Conservation (phyloP, 2,888 invertebrate species). For the Polydrusus tereticollis region DNA sequence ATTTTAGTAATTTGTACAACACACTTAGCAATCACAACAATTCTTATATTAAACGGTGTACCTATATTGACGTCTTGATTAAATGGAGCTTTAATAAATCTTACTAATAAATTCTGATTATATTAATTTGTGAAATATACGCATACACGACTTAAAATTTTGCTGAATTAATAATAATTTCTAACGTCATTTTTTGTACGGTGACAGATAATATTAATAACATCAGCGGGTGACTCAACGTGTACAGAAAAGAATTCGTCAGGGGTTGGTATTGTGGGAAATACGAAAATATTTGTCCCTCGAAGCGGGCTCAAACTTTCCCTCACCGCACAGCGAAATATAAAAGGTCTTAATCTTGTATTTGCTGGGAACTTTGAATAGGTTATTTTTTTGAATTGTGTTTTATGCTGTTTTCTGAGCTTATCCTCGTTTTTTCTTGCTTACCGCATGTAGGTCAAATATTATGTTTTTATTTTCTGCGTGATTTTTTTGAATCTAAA, state of each 20-base stretch:
- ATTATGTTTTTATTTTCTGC: neutral
- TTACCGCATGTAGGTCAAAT: neutral
- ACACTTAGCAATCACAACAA: too few relatives aligned
- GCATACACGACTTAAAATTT: too few relatives aligned
- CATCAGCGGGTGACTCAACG: neutral
- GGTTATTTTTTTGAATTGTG: constrained; percentile 4
- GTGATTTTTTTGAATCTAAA: too few relatives aligned
- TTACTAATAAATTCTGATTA: too few relatives aligned
- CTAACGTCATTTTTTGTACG: neutral
- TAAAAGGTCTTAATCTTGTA: constrained; percentile 3
- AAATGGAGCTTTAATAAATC: too few relatives aligned
- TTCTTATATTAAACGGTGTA: too few relatives aligned
- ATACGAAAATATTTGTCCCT: constrained; percentile 3
- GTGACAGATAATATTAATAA: constrained; percentile 9
- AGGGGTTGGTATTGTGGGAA: constrained; percentile 1
- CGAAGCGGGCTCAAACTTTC: neutral
- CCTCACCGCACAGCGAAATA: neutral
- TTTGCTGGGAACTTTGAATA: neutral
- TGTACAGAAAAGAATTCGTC: neutral
- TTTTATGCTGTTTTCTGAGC: neutral
- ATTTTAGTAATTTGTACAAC: too few relatives aligned
- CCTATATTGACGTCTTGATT: too few relatives aligned
- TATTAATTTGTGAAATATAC: neutral
- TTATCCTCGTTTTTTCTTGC: neutral
- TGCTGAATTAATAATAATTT: neutral